A percentile compares a stretch with the other conserved stretches of the same genome.
These are phyloP conservation scores for Dasyurus viverrinus DNA, from an alignment of 2,113 vertebrate species.

Conservation along the genomic window DNA sequence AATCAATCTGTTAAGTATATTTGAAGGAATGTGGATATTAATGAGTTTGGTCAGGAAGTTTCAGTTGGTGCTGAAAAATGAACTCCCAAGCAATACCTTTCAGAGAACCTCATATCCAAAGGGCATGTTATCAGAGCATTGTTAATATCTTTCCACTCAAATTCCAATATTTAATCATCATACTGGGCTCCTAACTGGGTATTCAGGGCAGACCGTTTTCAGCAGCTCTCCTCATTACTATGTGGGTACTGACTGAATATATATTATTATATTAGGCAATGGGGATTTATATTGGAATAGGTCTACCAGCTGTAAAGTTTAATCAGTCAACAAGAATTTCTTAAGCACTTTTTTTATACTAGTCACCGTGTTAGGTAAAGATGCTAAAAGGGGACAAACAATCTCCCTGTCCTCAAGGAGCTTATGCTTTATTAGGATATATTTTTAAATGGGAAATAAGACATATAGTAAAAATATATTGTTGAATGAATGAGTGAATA, in stretches of 20 bases:
- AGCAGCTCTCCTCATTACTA: not conserved
- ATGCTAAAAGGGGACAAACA: not conserved
- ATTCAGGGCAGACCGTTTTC: not conserved
- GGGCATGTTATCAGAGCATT: not conserved
- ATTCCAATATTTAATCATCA: not conserved
- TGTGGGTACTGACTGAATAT: not conserved
- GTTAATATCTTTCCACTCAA: not conserved
- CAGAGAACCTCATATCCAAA: not conserved
- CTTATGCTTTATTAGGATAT: not conserved
- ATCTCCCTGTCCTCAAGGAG: constrained; percentile 3
- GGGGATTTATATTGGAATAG: not conserved
- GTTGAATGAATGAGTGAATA: not conserved
- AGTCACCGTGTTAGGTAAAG: not conserved
- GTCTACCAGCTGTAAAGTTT: not conserved
- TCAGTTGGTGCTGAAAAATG: constrained; percentile 69
- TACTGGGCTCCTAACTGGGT: not conserved
- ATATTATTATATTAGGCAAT: not conserved
- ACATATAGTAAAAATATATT: not conserved
- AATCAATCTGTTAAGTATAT: constrained; percentile 73
- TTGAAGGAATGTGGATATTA: constrained; percentile 65
- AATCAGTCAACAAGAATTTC: constrained; percentile 13
- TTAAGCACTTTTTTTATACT: not conserved
- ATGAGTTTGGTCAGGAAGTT: constrained; percentile 69
- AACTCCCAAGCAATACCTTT: constrained; percentile 9
- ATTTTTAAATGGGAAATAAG: not conserved